phyloP scores from a whole-genome alignment of 2,113 vertebrate species.

The Chaetura pelagica region DNA sequence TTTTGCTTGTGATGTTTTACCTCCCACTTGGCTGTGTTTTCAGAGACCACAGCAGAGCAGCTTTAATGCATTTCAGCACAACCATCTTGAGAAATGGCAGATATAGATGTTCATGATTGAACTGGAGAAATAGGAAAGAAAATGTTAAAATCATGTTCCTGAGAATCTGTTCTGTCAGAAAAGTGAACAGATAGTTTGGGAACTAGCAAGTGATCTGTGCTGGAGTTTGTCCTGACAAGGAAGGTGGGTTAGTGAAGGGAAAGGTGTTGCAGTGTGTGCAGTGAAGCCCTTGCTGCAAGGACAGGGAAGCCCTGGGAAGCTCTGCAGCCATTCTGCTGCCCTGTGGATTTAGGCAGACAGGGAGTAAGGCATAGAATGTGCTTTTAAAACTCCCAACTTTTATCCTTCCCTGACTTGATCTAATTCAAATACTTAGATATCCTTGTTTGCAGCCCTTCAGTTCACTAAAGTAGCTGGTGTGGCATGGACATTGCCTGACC shows the following conservation, averaged over 20 bases:
- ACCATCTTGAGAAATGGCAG: accelerated
- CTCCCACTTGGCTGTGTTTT: neutral
- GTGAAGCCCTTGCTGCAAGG: neutral
- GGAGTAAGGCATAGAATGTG: neutral
- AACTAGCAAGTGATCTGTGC: neutral
- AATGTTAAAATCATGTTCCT: neutral
- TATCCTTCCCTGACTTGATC: neutral
- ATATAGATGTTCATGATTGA: neutral
- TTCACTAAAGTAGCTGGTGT: neutral
- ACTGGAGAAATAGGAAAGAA: neutral
- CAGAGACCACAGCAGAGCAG: neutral
- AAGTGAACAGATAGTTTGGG: neutral
- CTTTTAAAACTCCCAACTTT: neutral
- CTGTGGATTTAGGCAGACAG: neutral
- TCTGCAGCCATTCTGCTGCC: accelerated
- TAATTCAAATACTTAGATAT: neutral
- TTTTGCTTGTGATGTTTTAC: neutral
- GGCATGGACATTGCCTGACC: neutral
- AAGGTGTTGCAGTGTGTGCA: accelerated
- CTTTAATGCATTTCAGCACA: neutral
- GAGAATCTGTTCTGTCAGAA: neutral
- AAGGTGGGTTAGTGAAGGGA: no score
- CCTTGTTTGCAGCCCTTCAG: neutral
- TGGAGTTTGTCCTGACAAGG: neutral
- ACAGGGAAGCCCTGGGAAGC: no score